Percentiles rank a stretch among this genome's conserved stretches.
phyloP scores from a whole-genome alignment of 2,113 vertebrate species.

The Corythaeola cristata region DNA sequence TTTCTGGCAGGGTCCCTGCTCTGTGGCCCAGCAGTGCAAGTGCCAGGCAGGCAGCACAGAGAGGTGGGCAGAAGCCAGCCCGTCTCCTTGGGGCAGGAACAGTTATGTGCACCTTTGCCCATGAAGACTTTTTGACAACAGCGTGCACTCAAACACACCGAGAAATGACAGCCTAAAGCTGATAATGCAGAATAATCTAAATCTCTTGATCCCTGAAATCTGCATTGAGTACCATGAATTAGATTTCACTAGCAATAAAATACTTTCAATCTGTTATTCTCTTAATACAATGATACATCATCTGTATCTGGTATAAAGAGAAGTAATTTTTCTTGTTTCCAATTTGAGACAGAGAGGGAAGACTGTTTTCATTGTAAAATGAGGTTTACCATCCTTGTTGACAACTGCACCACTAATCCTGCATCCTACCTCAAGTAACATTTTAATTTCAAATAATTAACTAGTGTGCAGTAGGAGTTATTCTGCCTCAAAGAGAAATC shows the following conservation, averaged over 20 bases:
- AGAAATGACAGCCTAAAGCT: conserved; percentile 15
- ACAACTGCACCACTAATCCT: neutral
- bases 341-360: neutral
- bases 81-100: neutral
- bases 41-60: neutral
- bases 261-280: neutral
- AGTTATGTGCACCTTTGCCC: neutral
- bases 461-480: neutral
- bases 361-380: neutral
- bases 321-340: neutral
- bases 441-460: neutral
- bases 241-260: conserved; percentile 36
- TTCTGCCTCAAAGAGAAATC: neutral
- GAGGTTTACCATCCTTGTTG: neutral
- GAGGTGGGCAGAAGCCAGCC: neutral
- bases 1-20: neutral
- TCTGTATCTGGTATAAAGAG: neutral
- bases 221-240: neutral
- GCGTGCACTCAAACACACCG: neutral
- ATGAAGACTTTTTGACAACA: neutral
- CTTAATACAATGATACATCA: neutral
- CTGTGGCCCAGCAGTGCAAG: neutral
- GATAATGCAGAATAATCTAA: conserved; percentile 44
- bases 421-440: neutral
- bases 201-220: conserved; percentile 48